Evolutionary conservation across 2,797 vertebrate genomes (phyloP).

Genomic region (Callimico goeldii): DNA sequence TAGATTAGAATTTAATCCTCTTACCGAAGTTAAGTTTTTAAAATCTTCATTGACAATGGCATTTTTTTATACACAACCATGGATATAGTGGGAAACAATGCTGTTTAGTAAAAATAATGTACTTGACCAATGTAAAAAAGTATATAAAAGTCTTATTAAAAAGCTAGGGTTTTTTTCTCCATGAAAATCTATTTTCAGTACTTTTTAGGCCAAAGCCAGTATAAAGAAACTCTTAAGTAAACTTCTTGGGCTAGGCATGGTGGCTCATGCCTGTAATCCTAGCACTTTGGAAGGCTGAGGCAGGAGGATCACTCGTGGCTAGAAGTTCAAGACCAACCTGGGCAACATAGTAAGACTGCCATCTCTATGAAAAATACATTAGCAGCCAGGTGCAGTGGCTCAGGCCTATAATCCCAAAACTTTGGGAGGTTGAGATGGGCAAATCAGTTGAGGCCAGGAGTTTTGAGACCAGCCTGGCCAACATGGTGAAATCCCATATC

Average conservation of each 20-base stretch:
- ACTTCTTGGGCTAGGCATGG: not conserved
- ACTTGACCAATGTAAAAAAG: slow-evolving; percentile 52
- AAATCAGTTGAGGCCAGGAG: not conserved
- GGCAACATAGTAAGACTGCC: not conserved
- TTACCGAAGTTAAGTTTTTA: not conserved
- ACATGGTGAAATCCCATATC: not conserved
- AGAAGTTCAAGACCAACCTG: not conserved
- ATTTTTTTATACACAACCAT: not conserved
- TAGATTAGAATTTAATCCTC: not conserved
- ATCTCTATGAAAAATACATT: not conserved
- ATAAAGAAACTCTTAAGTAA: slow-evolving; percentile 17
- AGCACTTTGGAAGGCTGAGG: not conserved
- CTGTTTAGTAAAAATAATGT: slow-evolving; percentile 56
- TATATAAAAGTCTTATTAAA: slow-evolving; percentile 9
- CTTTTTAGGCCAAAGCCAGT: slow-evolving; percentile 56
- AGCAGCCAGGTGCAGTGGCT: not conserved
- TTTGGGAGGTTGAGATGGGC: not conserved
- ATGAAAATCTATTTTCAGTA: slow-evolving; percentile 58
- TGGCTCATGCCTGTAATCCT: not conserved
- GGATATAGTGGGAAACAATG: not conserved
- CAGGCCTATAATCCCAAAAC: not conserved
- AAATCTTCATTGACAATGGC: not conserved
- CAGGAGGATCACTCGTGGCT: not conserved
- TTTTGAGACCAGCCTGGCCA: not conserved
- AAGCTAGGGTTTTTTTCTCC: not conserved